Evolutionary conservation across 2,113 vertebrate genomes (phyloP).

Genomic region (Macroglossus sobrinus): DNA sequence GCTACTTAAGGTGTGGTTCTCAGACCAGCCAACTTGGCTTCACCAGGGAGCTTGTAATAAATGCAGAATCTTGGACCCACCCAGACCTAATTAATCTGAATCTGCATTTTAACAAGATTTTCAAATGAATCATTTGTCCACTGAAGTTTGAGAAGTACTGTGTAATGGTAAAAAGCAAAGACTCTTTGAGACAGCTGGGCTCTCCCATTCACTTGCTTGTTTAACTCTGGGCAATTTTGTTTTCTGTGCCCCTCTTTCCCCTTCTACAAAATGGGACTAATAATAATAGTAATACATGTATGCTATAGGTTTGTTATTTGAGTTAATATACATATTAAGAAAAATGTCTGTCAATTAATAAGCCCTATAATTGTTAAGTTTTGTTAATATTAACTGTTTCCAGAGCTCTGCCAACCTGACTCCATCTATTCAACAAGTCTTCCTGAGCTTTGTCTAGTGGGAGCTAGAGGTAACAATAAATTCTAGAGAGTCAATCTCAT

Average conservation of each 20-base stretch:
- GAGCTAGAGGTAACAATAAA: neutral
- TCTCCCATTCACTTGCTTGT: neutral
- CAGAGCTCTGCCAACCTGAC: neutral
- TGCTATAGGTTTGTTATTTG: neutral
- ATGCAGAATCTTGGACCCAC: neutral
- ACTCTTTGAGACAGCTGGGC: neutral
- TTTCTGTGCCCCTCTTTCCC: neutral
- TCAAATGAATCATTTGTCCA: neutral
- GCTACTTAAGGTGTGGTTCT: neutral
- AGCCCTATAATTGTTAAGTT: neutral
- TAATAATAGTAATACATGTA: neutral
- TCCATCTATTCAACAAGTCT: neutral
- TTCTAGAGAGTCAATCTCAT: neutral
- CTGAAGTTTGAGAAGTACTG: neutral
- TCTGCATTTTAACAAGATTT: neutral
- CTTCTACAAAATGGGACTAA: neutral
- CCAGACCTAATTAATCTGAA: neutral
- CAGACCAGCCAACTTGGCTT: neutral
- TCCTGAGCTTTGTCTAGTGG: too few relatives aligned
- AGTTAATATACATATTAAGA: neutral
- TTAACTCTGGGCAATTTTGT: neutral
- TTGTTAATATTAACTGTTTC: neutral
- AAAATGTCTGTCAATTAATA: neutral
- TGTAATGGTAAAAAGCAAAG: neutral
- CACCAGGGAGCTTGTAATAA: neutral